Percentiles rank a stretch among this genome's conserved stretches.
phyloP scores from a whole-genome alignment of 2,113 vertebrate genomes.

The Illadopsis cleaveri region DNA sequence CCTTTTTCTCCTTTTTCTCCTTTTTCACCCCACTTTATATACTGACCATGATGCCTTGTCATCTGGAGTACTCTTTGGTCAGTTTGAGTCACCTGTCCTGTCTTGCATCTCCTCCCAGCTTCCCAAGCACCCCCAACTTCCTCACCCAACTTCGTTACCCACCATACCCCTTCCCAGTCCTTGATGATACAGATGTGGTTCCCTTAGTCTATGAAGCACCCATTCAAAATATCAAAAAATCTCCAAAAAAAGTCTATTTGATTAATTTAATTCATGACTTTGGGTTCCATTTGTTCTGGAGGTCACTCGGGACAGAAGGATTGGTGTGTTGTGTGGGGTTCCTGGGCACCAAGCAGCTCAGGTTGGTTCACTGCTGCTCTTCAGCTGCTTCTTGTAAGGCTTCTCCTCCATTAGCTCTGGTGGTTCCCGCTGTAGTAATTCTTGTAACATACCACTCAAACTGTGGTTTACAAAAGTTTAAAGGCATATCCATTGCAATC shows the following conservation, averaged over 20 bases:
- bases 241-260: rapidly evolving
- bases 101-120: background rate
- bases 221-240: background rate
- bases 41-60: rapidly evolving
- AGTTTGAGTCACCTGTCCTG: background rate
- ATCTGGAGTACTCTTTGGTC: background rate
- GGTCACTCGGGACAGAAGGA: background rate
- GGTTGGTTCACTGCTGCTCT: background rate
- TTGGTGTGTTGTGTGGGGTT: rapidly evolving
- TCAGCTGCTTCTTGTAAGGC: background rate
- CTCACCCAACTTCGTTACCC: background rate
- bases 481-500: background rate
- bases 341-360: background rate
- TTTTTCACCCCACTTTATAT: background rate
- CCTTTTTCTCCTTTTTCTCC: background rate
- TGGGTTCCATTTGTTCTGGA: background rate
- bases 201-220: background rate
- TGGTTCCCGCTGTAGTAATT: background rate
- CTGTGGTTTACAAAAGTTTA: background rate
- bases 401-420: background rate
- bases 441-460: background rate
- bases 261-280: background rate
- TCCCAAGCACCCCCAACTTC: background rate
- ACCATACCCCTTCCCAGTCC: background rate
- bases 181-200: background rate